Percentiles rank a stretch among this genome's conserved stretches.
Evolutionary conservation across 2,797 vertebrate species (phyloP).

Genomic region (Odontamblyopus rebecca): DNA sequence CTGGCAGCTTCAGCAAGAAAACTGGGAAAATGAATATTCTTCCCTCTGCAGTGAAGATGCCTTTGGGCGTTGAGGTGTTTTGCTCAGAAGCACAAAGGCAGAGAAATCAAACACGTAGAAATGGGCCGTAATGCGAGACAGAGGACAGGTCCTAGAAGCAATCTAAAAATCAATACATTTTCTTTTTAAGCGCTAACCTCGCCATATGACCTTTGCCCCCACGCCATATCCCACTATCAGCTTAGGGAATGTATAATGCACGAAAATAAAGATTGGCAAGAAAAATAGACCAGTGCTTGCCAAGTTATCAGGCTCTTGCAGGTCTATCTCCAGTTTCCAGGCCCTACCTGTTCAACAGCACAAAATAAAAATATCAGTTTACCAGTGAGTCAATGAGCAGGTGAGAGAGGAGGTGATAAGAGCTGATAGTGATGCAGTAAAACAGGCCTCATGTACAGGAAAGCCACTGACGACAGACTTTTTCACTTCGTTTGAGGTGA

Average conservation of each 20-base stretch:
- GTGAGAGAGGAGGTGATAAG: conserved; percentile 23
- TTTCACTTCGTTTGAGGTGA: too few relatives aligned
- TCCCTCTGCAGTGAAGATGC: conserved; percentile 3
- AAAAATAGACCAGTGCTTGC: conserved; percentile 16
- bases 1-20: conserved; percentile 28
- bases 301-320: conserved; percentile 10
- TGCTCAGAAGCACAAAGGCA: conserved; percentile 31
- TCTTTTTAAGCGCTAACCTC: conserved; percentile 5
- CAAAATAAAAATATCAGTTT: conserved; percentile 26
- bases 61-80: conserved; percentile 19
- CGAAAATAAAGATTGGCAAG: conserved; percentile 9
- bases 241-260: not conserved
- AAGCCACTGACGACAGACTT: too few relatives aligned
- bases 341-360: conserved; percentile 1
- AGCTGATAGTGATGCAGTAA: conserved; percentile 44
- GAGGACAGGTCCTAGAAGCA: conserved; percentile 8
- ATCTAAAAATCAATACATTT: conserved; percentile 11
- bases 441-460: conserved; percentile 31
- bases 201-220: conserved; percentile 4
- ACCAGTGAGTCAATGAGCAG: conserved; percentile 22
- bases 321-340: conserved; percentile 7
- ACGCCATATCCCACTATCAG: conserved; percentile 15
- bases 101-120: conserved; percentile 19
- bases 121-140: conserved; percentile 8
- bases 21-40: conserved; percentile 31